Base-by-base conservation (phyloP, 2,113 vertebrate species). In the Sorex araneus region DNA sequence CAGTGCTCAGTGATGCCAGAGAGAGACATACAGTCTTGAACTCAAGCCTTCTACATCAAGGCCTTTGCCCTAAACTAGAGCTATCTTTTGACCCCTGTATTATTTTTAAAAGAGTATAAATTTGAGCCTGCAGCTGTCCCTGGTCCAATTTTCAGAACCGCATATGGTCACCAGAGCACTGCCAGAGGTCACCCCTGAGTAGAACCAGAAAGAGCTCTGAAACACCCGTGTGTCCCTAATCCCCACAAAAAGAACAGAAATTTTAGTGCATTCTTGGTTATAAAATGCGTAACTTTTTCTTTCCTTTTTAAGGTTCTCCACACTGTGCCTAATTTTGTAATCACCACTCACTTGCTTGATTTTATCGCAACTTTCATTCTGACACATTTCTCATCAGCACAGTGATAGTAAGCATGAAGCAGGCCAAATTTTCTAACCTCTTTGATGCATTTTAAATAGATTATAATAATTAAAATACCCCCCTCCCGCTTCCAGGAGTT, bases 371-470 rank as follows among this genome's bases (percentile, higher is more conserved):
- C 36, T 90, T 82, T 73, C 28, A 82, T 45, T 88, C 64, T 66
- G 25, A 30, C 25, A 60, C 10, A 45, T 78, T 89, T 70, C n/a
- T 83, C 70, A 36, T 25, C 50, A 73, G 71, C 86, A 6, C 30
- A 32, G 19, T 76, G 50, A 69, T 36, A 18, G 50, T 27, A 85
- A 87, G 12, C 45, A 60, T 74, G 19, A 25, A 32, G 25, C 34
- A 77, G 83, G 76, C 7, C 28, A 67, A 57, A 85, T 78, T 88
- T 81, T 25, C 73, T 84, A 54, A 64, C 64, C n/a, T 91, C 64
- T 64, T 45, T 36, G 21, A 40, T 47, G 2, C 23, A 23, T 84
- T 74, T 64, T 90, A 18, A 18, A 83, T 82, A 90, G 80, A 8
- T 54, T 57, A 11, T 21, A 47, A 84, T 84, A n/a, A 40, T 94